Evolutionary conservation across 92 coral and sea anemone genomes (phyloP), one percentile per base, ranked within the genome.

Genomic region (Parazoanthus darwini): DNA sequence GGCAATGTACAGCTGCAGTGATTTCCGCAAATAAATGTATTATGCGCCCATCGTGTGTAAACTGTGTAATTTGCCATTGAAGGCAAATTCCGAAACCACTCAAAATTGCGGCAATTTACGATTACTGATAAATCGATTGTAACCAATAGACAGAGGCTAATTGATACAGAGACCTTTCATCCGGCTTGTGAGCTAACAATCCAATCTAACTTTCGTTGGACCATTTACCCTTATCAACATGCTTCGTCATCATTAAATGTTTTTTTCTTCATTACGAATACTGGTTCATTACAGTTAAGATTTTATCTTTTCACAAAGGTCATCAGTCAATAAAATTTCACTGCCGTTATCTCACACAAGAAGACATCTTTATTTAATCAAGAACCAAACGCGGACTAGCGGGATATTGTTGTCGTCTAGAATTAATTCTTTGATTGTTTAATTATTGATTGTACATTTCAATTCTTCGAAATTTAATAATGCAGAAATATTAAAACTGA

Each of bases 51-150:
- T 50, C 77, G 77, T 92, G 89, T 90, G 85, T 88, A 79, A 88
- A 90, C 82, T 90, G 92, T 91, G 93, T 94, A 87, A 92, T 91
- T 89, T 87, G 92, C 81, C 90, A 91, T 89, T 91, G 89, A 90
- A 88, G 79, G 80, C 59, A 78, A 89, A 94, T 91, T 93, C 95
- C 97, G 95, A 82, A 91, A 87, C 80, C 93, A 71, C 94, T 94
- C 74, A 73, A 87, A 83, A 54, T 84, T 85, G 91, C 86, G 87
- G 87, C 93, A 91, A 89, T 91, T 79, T 85, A 74, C 77, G 87
- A 91, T 67, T 89, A 86, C 75, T 80, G 84, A 74, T 75, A 86
- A 91, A 91, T 86, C 86, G 67, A 84, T 88, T 88, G 91, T 88
- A 51, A 46, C 73, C 89, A 76, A 78, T 75, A 63, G 81, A 56